Conservation (phyloP, 2,797 vertebrate species). For the Atherinosoma microstoma region DNA sequence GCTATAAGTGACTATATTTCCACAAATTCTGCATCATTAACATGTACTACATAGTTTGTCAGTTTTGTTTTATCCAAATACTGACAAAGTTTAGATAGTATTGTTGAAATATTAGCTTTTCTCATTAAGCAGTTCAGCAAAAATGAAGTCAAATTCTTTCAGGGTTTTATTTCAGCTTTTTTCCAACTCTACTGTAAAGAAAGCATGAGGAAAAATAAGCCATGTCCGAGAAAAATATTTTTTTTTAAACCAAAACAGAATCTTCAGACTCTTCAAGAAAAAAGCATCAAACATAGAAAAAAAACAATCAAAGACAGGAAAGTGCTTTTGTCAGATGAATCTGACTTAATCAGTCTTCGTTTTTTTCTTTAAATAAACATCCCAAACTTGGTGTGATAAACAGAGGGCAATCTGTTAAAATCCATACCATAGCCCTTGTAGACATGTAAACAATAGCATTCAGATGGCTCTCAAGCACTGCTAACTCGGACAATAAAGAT, state of each 20-base stretch:
- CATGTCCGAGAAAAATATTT: neutral
- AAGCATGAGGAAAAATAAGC: neutral
- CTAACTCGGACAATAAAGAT: conserved; percentile 69
- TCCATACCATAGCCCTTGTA: conserved; percentile 56
- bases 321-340: conserved; percentile 15
- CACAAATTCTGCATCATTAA: conserved; percentile 6
- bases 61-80: neutral
- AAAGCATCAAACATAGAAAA: neutral
- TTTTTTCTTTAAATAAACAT: neutral
- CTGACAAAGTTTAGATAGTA: neutral
- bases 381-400: conserved; percentile 19
- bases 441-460: conserved; percentile 70
- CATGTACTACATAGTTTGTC: neutral
- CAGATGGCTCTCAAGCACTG: conserved; percentile 48
- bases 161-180: no score
- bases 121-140: neutral
- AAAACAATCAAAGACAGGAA: neutral
- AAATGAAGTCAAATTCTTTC: neutral
- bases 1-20: conserved; percentile 29
- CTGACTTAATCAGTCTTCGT: conserved; percentile 9
- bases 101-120: neutral
- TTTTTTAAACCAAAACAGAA: neutral
- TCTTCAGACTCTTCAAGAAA: conserved; percentile 6
- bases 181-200: neutral
- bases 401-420: conserved; percentile 58